Percentiles rank a stretch among this genome's conserved stretches.
These are phyloP conservation scores for Artibeus jamaicensis DNA, from an alignment of 2,797 vertebrate species.

Conservation along the genomic window DNA sequence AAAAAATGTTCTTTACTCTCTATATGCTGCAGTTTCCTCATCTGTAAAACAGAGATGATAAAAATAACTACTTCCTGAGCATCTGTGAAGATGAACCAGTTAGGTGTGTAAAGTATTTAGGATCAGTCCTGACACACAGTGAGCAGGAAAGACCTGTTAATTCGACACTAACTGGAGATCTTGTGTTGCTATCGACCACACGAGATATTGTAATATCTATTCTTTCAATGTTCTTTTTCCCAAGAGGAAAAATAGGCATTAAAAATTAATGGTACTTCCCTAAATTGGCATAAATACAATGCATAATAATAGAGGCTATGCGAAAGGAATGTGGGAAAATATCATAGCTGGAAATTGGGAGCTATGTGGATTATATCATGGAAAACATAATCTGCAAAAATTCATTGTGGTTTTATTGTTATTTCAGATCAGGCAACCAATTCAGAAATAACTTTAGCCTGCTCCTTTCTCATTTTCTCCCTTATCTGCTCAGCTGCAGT, in stretches of 20 bases:
- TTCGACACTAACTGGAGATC: neutral
- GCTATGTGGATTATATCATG: neutral
- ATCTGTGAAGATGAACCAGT: neutral
- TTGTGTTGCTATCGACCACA: neutral
- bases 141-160: neutral
- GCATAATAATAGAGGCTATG: neutral
- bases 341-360: neutral
- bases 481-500: neutral
- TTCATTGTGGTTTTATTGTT: constrained; percentile 6
- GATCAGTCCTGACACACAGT: neutral
- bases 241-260: neutral
- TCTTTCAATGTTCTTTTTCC: constrained; percentile 9
- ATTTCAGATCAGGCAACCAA: neutral
- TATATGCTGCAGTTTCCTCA: neutral
- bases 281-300: neutral
- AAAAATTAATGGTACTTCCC: neutral
- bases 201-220: neutral
- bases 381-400: neutral
- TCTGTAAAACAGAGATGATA: neutral
- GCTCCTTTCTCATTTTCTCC: neutral
- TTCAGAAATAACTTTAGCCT: neutral
- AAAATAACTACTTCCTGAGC: neutral
- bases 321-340: neutral
- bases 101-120: neutral
- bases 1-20: neutral